Base-by-base conservation (phyloP, 2,888 invertebrate genomes). In the Mycogona germanica region DNA sequence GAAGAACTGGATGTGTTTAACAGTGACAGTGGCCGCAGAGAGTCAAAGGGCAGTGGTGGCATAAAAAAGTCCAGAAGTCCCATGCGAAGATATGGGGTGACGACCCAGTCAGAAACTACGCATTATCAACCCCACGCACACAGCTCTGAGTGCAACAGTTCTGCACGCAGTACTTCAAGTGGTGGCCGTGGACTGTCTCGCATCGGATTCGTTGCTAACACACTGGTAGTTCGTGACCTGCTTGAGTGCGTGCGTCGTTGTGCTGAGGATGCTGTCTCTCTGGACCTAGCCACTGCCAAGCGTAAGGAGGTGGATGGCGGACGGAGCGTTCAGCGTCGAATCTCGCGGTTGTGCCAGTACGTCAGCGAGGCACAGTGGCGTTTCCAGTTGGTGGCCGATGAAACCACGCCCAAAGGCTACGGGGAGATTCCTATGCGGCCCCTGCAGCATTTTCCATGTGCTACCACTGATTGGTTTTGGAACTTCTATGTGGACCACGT, bases 281-380 rank as follows among this genome's bases (percentile, higher is more conserved):
- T 19, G 9, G 30, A 1, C 5, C 28, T 17, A 46, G 9, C 29
- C 4, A 1, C 19, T 29, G n/a, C 17, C 12, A 29, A 29, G 14
- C 26, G 9, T 7, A 32, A 52, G 1, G 26, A 45, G 19, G 26
- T 9, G 25, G 9, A 45, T 12, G 17, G 26, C 17, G 14, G n/a
- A 1, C 17, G 7, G 26, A 23, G 5, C 17, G 14, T 45, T 2
- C 32, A 4, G 30, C 6, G 17, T 23, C 42, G 26, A 21, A 17
- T 45, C 9, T 1, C 52, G 23, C 19, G 32, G 9, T 30, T 52
- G 7, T 2, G 5, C 2, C 52, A 23, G 9, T 45, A 32, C 25
- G 32, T 52, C 6, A 32, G 14, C 2, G 52, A 52, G 26, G 52
- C 52, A 45, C 28, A 26, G 29, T 52, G 52, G 52, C 14, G 52